Conservation (phyloP, 2,797 vertebrate species). For the Parauchenoglanis punctatus region DNA sequence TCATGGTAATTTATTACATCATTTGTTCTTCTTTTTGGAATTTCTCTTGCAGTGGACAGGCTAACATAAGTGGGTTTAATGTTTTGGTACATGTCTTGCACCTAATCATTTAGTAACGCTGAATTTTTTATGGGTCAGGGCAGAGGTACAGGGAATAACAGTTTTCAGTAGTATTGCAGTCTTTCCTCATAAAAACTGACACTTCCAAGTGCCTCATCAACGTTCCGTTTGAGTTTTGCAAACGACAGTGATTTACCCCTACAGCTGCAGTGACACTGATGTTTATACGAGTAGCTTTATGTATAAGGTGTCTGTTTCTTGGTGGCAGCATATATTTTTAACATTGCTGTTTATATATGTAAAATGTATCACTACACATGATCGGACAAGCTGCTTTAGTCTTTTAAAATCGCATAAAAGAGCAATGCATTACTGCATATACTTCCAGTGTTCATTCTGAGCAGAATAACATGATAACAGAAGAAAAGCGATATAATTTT, state of each 20-base stretch:
- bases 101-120: constrained; percentile 64
- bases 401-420: neutral
- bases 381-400: neutral
- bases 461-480: neutral
- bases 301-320: neutral
- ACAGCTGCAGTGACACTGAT: neutral
- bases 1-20: constrained; percentile 71
- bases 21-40: constrained; percentile 66
- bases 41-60: constrained; percentile 70
- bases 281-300: neutral
- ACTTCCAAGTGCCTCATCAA: constrained; percentile 26
- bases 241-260: neutral
- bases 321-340: neutral
- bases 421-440: neutral
- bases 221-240: constrained; percentile 18
- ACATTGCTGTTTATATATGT: neutral
- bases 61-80: constrained; percentile 69
- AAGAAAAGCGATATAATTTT: constrained; percentile 16
- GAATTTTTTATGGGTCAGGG: constrained; percentile 37
- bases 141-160: constrained; percentile 6
- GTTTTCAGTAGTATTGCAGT: constrained; percentile 1
- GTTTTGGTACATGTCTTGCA: constrained; percentile 75
- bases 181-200: constrained; percentile 27
- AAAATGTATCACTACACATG: neutral
- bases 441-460: constrained; percentile 16